Percentiles rank a stretch among this genome's conserved stretches.
phyloP scores from a whole-genome alignment of 2,113 vertebrate species.

The Xiphorhynchus elegans region DNA sequence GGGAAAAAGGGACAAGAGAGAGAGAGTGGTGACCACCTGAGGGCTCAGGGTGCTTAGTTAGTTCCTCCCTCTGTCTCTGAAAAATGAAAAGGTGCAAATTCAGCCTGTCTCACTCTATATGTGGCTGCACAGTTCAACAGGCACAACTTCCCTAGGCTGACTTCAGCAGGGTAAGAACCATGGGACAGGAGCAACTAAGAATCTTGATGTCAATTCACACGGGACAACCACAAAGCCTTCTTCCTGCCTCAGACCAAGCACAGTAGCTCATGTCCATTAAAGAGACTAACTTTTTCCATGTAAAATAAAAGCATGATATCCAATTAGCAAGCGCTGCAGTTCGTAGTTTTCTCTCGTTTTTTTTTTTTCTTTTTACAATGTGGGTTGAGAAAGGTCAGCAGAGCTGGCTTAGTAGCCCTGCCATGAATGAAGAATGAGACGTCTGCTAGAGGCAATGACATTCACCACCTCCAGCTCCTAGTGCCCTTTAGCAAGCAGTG shows the following conservation, averaged over 20 bases:
- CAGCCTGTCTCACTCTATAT: not conserved
- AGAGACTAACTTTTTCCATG: not conserved
- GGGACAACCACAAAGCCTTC: not conserved
- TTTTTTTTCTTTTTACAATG: not conserved
- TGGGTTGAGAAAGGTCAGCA: constrained; percentile 45
- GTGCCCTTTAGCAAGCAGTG: constrained; percentile 28
- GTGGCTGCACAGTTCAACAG: not conserved
- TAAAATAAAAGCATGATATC: constrained; percentile 24
- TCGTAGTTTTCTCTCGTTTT: not conserved
- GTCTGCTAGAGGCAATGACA: constrained; percentile 35
- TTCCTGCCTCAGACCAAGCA: not conserved
- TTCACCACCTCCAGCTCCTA: not conserved
- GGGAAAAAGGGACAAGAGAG: not conserved
- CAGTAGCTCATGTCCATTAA: not conserved
- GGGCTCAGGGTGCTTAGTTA: not conserved
- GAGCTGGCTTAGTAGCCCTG: not conserved
- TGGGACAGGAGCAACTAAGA: not conserved
- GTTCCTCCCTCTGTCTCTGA: not conserved
- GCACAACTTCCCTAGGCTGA: not conserved
- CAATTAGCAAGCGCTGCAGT: constrained; percentile 30
- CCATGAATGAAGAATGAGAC: constrained; percentile 46
- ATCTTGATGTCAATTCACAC: not conserved
- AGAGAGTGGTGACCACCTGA: not conserved
- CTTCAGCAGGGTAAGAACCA: not conserved
- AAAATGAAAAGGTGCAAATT: not conserved